Evolutionary conservation across 2,888 invertebrate species (phyloP), one percentile per base, ranked within the genome.

Genomic region (Drosophila fungiperda): DNA sequence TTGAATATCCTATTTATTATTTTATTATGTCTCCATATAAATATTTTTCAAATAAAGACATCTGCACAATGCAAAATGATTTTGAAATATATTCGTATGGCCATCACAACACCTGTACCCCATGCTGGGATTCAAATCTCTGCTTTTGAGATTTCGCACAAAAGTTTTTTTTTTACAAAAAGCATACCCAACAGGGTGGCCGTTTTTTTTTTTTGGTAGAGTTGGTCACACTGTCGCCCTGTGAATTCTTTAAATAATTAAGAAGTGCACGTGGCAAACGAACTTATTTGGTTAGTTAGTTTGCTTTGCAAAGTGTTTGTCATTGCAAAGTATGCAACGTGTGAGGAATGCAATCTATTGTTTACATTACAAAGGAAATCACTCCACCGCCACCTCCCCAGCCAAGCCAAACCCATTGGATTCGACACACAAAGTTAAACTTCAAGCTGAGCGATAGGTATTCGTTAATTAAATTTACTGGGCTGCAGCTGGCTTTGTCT

Each of bases 401-500:
- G 15, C 50, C 26, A 3, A 15, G 1, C 7, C 3, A 5, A 33
- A 53, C 3, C 0, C 12, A 20, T 32, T 15, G 15, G 11, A 29
- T 15, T 45, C 12, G 17, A 12, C 26, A 12, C 2, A 26, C 57
- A 26, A 38, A 53, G 54, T 54, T n/a, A 60, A 66, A 45, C 29
- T 78, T 76, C 63, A 79, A 72, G 76, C 52, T 50, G 69, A 3
- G 12, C 33, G 26, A 52, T 52, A 53, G 53, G 45, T 29, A 45
- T 45, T 45, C 53, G 61, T 68, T 80, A 78, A 80, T 80, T 80
- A 72, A 80, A 75, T 80, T 61, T 12, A 61, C 50, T 52, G n/a
- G 50, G 23, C 33, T 67, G 67, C 49, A 49, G 50, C n/a, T 23
- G 74, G 59, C 82, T 82, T 87, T 86, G 78, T 74, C 80, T 86